Evolutionary conservation across 2,888 invertebrate genomes (phyloP).

Genomic region (Oligia latruncula): DNA sequence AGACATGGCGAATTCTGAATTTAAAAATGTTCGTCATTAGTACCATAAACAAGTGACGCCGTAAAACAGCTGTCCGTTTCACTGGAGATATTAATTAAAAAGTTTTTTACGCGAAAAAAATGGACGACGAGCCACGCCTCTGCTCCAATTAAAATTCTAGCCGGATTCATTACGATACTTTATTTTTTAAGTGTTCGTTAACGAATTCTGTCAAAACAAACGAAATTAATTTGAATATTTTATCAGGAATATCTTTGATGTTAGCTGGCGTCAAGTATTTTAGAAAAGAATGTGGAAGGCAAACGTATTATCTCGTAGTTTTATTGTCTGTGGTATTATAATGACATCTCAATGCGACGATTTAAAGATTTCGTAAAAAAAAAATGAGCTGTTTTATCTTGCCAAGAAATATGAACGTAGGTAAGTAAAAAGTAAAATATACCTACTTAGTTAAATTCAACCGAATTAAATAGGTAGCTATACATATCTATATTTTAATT

Average conservation of each 20-base stretch:
- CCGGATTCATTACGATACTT: conserved; percentile 83
- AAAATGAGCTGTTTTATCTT: conserved; percentile 2
- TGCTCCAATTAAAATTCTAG: conserved; percentile 87
- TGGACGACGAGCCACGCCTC: conserved; percentile 69
- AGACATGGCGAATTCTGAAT: conserved; percentile 46
- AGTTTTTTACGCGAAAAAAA: conserved; percentile 80
- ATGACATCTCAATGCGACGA: conserved; percentile 41
- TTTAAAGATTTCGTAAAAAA: conserved; percentile 6
- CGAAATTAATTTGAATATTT: conserved; percentile 69
- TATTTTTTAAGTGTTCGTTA: conserved; percentile 83
- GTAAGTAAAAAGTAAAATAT: conserved; percentile 1
- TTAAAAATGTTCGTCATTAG: conserved; percentile 75
- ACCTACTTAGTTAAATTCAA: background rate
- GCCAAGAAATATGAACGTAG: conserved; percentile 17
- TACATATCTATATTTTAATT: background rate
- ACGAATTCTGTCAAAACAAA: conserved; percentile 71
- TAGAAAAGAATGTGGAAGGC: conserved; percentile 38
- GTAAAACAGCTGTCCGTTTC: conserved; percentile 77
- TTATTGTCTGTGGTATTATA: conserved; percentile 43
- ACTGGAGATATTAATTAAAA: conserved; percentile 86
- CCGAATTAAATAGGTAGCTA: background rate
- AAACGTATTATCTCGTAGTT: conserved; percentile 40
- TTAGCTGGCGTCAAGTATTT: conserved; percentile 38
- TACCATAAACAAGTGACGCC: conserved; percentile 77
- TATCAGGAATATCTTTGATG: conserved; percentile 59